Percentiles rank a stretch among this genome's conserved stretches.
Evolutionary conservation across 1,140 invertebrate species (phyloP).

Genomic region (Wiebesia pumilae): DNA sequence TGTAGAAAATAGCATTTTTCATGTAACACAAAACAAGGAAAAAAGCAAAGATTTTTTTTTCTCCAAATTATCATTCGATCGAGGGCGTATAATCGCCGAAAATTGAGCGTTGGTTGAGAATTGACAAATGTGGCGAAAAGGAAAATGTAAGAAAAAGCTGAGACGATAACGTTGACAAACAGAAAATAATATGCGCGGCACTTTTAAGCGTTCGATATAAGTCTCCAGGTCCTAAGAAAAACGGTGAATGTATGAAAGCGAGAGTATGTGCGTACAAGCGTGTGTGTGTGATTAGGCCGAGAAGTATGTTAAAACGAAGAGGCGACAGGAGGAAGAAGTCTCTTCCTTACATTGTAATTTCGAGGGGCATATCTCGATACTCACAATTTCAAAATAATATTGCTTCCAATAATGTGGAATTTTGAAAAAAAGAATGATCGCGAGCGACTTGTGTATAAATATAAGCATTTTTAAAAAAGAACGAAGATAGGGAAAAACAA

Average conservation of each 20-base stretch:
- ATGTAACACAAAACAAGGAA: background rate
- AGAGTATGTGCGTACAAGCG: background rate
- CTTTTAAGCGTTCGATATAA: constrained; percentile 54
- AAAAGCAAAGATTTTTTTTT: background rate
- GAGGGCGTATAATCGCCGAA: constrained; percentile 12
- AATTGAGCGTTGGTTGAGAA: constrained; percentile 16
- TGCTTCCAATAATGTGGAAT: constrained; percentile 37
- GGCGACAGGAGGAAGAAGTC: too few species aligned
- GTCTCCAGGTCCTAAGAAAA: constrained; percentile 52
- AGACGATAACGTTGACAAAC: constrained; percentile 18
- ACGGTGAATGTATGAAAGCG: background rate
- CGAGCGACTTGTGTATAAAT: constrained; percentile 45
- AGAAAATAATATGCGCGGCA: constrained; percentile 37
- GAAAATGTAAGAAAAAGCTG: background rate
- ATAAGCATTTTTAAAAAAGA: constrained; percentile 37
- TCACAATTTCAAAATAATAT: constrained; percentile 36
- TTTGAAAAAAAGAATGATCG: constrained; percentile 26
- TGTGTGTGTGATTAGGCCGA: constrained; percentile 19
- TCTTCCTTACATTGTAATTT: constrained; percentile 42
- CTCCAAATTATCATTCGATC: constrained; percentile 19
- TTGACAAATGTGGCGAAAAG: background rate
- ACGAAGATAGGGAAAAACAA: background rate
- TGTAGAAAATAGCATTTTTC: background rate
- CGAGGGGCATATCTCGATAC: constrained; percentile 12
- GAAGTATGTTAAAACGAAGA: constrained; percentile 30